phyloP scores from a whole-genome alignment of 2,888 invertebrate genomes.

The Saturnia japonica region DNA sequence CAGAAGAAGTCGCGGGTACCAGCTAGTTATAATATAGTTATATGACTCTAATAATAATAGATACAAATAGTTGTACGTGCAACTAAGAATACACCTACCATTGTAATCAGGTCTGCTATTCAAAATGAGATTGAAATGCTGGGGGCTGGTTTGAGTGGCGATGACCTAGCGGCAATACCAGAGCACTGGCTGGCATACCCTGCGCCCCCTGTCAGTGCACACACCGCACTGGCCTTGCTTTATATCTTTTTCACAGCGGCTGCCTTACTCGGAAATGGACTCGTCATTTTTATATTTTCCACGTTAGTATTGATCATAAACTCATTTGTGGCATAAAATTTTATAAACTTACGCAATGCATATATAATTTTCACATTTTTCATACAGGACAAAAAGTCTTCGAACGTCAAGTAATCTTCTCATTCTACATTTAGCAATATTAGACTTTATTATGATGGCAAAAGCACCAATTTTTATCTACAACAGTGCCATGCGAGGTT shows the following conservation, averaged over 20 bases:
- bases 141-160: conserved; percentile 89
- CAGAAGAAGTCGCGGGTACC: no score
- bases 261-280: conserved; percentile 89
- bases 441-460: conserved; percentile 93
- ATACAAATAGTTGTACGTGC: not conserved
- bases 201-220: conserved; percentile 91
- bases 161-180: conserved; percentile 88
- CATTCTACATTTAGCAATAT: conserved; percentile 90
- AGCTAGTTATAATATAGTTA: not conserved
- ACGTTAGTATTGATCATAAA: conserved; percentile 79
- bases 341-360: not conserved
- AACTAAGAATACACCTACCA: not conserved
- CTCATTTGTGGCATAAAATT: no score
- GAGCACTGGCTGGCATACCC: conserved; percentile 91
- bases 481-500: conserved; percentile 90
- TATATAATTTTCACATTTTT: not conserved
- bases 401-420: conserved; percentile 92
- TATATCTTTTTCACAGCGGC: conserved; percentile 89
- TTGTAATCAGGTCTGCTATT: conserved; percentile 47
- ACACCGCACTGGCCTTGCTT: conserved; percentile 89
- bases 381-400: conserved; percentile 84
- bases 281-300: conserved; percentile 92
- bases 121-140: conserved; percentile 72
- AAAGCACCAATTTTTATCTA: conserved; percentile 93
- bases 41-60: not conserved